These are phyloP conservation scores for Micromesistius poutassou DNA, from an alignment of 2,797 vertebrate species.

Conservation along the genomic window DNA sequence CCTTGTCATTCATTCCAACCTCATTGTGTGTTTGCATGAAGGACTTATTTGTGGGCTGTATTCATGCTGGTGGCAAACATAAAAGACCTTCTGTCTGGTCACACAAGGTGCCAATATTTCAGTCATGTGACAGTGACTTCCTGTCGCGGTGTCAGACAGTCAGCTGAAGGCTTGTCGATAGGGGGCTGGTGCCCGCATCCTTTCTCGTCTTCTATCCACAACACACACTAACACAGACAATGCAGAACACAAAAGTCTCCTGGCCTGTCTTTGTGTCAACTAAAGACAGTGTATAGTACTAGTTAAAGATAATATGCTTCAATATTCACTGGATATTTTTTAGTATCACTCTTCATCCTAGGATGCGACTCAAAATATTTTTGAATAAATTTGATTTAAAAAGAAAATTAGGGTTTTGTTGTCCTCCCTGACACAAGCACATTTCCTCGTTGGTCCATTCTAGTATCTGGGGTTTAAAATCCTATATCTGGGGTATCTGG, in stretches of 20 bases:
- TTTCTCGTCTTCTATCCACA: conserved; percentile 56
- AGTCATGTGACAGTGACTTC: conserved; percentile 77
- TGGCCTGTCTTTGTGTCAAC: not conserved
- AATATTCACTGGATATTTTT: not conserved
- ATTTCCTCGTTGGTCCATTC: not conserved
- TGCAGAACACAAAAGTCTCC: not conserved
- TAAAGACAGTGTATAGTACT: not conserved
- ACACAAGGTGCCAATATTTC: conserved; percentile 76
- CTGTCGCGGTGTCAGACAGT: conserved; percentile 66
- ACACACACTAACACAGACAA: conserved; percentile 46
- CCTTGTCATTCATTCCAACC: not conserved
- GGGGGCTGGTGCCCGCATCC: conserved; percentile 58
- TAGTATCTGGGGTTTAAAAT: too few species aligned
- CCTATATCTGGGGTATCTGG: too few species aligned
- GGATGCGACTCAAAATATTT: not conserved
- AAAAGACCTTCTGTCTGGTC: conserved; percentile 64
- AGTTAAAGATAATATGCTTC: not conserved
- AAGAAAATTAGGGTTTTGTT: not conserved
- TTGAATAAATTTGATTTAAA: not conserved
- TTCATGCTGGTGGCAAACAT: conserved; percentile 70
- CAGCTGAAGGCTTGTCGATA: conserved; percentile 74
- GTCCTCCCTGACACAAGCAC: not conserved
- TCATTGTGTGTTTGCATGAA: conserved; percentile 18
- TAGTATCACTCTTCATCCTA: not conserved
- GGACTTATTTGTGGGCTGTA: conserved; percentile 28